phyloP scores from a whole-genome alignment of 2,797 vertebrate genomes.

The Gambusia yucatana region DNA sequence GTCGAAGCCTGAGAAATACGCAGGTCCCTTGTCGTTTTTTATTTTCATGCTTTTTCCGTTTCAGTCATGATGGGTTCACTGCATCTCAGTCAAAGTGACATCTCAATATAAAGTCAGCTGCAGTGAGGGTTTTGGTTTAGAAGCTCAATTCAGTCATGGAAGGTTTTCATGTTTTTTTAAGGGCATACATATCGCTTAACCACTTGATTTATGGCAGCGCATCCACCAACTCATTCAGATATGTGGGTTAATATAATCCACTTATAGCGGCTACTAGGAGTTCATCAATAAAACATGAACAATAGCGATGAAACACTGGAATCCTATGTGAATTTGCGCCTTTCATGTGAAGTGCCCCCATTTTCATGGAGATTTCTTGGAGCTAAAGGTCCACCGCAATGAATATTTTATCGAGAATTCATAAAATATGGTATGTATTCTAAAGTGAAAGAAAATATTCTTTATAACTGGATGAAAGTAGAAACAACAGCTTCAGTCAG shows the following conservation, averaged over 20 bases:
- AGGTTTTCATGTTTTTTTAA: slow-evolving; percentile 35
- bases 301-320: slow-evolving; percentile 36
- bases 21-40: slow-evolving; percentile 57
- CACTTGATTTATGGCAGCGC: slow-evolving; percentile 22
- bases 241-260: slow-evolving; percentile 66
- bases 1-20: slow-evolving; percentile 28
- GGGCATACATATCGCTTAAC: not conserved
- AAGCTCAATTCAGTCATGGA: slow-evolving; percentile 42
- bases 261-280: slow-evolving; percentile 40
- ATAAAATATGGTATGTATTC: slow-evolving; percentile 24
- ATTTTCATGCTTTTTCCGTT: slow-evolving; percentile 52
- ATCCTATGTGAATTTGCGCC: slow-evolving; percentile 50
- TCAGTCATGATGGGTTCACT: slow-evolving; percentile 61
- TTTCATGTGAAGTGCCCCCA: slow-evolving; percentile 29
- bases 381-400: slow-evolving; percentile 28
- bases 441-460: slow-evolving; percentile 2
- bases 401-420: slow-evolving; percentile 37
- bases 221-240: slow-evolving; percentile 31
- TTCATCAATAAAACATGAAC: slow-evolving; percentile 71
- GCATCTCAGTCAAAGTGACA: slow-evolving; percentile 61
- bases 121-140: slow-evolving; percentile 53
- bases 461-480: not conserved
- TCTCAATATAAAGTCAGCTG: slow-evolving; percentile 60
- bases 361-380: slow-evolving; percentile 14
- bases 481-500: not conserved